These are phyloP conservation scores for Nymphalis polychloros DNA, from an alignment of 2,888 invertebrate species.

Conservation along the genomic window DNA sequence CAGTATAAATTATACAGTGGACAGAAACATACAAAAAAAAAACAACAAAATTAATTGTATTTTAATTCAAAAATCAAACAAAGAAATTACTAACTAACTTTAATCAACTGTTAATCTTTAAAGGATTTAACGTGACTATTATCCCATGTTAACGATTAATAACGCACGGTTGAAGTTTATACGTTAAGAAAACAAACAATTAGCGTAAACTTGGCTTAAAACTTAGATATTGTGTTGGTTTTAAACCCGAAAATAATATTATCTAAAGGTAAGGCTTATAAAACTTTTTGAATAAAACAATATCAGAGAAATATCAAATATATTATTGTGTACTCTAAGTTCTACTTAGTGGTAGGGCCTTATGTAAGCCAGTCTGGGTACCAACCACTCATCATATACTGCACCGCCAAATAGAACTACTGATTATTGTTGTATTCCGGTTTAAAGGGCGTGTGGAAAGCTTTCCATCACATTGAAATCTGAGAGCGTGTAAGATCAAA, in stretches of 20 bases:
- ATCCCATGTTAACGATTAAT: background rate
- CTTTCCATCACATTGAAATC: no score
- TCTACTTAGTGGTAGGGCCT: no score
- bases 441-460: no score
- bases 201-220: background rate
- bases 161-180: background rate
- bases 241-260: background rate
- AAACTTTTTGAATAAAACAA: background rate
- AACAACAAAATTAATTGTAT: background rate
- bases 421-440: no score
- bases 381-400: no score
- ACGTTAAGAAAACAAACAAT: background rate
- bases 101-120: background rate
- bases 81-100: background rate
- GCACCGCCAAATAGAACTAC: no score
- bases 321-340: no score
- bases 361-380: no score
- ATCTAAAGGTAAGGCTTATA: background rate
- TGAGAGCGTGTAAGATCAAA: no score
- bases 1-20: no score
- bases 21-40: no score
- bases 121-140: background rate
- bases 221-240: background rate
- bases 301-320: no score
- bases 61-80: background rate